Evolutionary conservation across 92 coral and sea anemone genomes (phyloP), one percentile per base, ranked within the genome.

Genomic region (Phenganax stokvisi): DNA sequence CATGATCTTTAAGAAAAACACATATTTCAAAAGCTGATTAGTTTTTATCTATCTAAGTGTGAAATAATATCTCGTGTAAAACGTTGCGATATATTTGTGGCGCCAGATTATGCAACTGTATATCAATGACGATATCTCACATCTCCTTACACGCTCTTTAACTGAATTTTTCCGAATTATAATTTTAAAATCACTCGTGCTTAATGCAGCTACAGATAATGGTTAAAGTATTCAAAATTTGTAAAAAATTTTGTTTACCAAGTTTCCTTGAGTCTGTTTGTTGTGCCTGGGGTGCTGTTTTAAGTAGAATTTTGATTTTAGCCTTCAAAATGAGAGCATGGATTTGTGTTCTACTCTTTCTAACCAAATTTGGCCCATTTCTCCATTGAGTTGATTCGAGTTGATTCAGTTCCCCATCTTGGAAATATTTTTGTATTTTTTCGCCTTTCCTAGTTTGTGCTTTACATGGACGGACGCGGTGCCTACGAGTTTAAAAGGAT

Each of bases 381-480:
- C n/a, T 59, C 17, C 20, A 61, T 61, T 7, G 67, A 4, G 8
- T 13, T 13, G 0, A 64, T 30, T 13, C 70, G 67, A 4, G 8
- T 13, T 13, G 30, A 64, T 30, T 13, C 70, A 64, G 0, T 11
- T 12, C 9, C 29, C 7, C 70, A 64, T 0, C 3, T 73, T 29
- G 31, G 15, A 25, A 11, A 8, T 54, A 51, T 47, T 13, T 81
- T 12, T 89, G 47, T 37, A 5, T 37, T 37, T 37, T 77, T 52
- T 0, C 25, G 25, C 25, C 58, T 9, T 63, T 85, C 63, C 12
- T 66, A 94, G 98, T 94, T 92, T 81, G 98, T 94, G 54, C 83
- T 94, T 71, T 88, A 90, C 82, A 86, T 94, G 90, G 98, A 94
- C 77, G 98, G 98, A 3, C 91, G 97, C 72, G 98, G 98, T 29